These are phyloP conservation scores for Omphaloscelis lunosa DNA, from an alignment of 2,888 invertebrate genomes.

Conservation along the genomic window DNA sequence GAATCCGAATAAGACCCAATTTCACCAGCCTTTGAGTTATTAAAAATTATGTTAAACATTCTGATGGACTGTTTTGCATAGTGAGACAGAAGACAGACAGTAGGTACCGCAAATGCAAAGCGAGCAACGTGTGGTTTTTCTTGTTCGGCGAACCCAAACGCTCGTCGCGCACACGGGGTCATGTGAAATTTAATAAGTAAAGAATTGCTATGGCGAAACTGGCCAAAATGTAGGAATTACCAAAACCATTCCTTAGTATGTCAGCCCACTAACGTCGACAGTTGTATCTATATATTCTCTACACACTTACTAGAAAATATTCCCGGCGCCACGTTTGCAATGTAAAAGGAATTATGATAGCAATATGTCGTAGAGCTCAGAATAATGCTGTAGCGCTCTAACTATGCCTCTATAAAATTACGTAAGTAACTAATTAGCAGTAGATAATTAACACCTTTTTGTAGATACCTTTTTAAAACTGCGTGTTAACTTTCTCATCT, in stretches of 20 bases:
- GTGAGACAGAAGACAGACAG: not conserved
- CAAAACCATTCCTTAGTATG: not conserved
- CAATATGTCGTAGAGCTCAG: conserved; percentile 17
- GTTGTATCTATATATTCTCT: not conserved
- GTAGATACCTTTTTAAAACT: conserved; percentile 12
- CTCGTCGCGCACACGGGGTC: not conserved
- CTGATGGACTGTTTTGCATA: not conserved
- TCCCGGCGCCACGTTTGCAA: not conserved
- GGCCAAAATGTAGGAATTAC: not conserved
- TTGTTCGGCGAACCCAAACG: not conserved
- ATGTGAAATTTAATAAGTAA: not conserved
- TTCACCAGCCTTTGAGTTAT: conserved; percentile 18
- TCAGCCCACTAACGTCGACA: not conserved
- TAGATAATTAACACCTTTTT: conserved; percentile 40
- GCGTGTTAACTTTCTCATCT: conserved; percentile 26
- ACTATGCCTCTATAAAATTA: conserved; percentile 28
- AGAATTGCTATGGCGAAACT: too few relatives aligned
- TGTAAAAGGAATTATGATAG: conserved; percentile 5
- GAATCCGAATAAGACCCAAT: conserved; percentile 7
- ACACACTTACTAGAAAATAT: not conserved
- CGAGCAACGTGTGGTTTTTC: not conserved
- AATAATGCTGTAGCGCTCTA: not conserved
- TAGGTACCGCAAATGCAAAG: not conserved
- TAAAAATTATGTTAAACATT: not conserved
- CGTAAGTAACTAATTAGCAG: conserved; percentile 35